These are phyloP conservation scores for Dicrostonyx torquatus DNA, from an alignment of 2,797 vertebrate species.

Conservation along the genomic window DNA sequence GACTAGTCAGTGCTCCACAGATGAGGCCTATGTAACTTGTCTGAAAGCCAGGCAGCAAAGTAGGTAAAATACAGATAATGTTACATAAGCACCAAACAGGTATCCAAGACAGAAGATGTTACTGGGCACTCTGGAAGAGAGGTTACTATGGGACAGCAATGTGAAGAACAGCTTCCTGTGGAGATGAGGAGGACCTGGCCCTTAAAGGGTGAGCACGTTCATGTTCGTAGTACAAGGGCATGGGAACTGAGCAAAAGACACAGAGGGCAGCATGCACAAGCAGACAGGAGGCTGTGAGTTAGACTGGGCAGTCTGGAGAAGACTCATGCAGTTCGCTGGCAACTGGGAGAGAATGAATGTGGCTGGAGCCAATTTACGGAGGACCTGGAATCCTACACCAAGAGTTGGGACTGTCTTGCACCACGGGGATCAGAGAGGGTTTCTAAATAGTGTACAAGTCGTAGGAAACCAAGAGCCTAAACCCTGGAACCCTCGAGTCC, in stretches of 20 bases:
- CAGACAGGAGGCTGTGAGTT: neutral
- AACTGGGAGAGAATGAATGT: neutral
- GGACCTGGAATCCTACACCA: neutral
- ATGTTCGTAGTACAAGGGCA: neutral
- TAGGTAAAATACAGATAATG: neutral
- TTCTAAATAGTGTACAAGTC: neutral
- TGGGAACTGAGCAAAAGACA: neutral
- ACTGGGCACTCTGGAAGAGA: neutral
- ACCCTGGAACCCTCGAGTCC: neutral
- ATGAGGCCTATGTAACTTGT: neutral
- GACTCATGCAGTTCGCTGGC: neutral
- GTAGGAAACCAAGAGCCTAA: constrained; percentile 31
- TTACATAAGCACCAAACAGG: neutral
- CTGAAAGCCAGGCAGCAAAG: constrained; percentile 42
- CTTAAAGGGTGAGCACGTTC: neutral
- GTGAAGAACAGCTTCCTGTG: neutral
- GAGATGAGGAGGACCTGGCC: neutral
- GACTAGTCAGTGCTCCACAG: constrained; percentile 2
- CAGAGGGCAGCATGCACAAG: neutral
- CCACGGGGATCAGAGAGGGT: neutral
- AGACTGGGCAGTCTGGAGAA: neutral
- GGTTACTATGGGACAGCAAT: neutral
- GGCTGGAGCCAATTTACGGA: neutral
- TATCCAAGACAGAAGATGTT: neutral
- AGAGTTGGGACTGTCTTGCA: neutral